Conservation (phyloP, 1,140 invertebrate species). For the Heliconius eleuchia region DNA sequence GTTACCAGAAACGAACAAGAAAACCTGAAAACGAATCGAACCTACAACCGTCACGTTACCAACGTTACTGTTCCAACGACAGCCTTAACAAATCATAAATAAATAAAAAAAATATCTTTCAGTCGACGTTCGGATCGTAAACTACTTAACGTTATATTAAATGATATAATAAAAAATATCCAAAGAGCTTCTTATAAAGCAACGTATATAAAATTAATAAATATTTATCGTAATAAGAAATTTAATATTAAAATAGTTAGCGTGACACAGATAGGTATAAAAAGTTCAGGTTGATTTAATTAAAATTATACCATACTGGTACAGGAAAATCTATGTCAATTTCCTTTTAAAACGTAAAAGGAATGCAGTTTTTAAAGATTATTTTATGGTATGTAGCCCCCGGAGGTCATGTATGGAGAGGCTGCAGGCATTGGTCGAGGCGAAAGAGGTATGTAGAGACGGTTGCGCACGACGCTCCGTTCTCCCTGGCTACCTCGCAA, state of each 20-base stretch:
- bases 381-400: neutral
- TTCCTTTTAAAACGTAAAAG: neutral
- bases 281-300: neutral
- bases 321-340: conserved; percentile 4
- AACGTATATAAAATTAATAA: neutral
- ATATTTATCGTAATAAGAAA: neutral
- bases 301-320: neutral
- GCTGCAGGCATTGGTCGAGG: too few relatives aligned
- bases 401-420: too few relatives aligned
- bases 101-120: neutral
- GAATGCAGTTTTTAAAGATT: neutral
- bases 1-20: too few relatives aligned
- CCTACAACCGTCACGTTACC: too few relatives aligned
- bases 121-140: neutral
- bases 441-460: too few relatives aligned
- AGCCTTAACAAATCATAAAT: too few relatives aligned
- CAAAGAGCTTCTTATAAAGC: neutral
- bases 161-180: neutral
- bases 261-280: neutral
- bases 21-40: too few relatives aligned
- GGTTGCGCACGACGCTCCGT: too few relatives aligned
- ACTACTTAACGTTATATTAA: neutral
- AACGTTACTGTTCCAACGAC: too few relatives aligned
- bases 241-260: neutral
- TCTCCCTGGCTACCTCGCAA: too few relatives aligned